A percentile compares a stretch with the other conserved stretches of the same genome.
Conservation (phyloP, 2,888 invertebrate genomes). For the Sthenelais limicola region DNA sequence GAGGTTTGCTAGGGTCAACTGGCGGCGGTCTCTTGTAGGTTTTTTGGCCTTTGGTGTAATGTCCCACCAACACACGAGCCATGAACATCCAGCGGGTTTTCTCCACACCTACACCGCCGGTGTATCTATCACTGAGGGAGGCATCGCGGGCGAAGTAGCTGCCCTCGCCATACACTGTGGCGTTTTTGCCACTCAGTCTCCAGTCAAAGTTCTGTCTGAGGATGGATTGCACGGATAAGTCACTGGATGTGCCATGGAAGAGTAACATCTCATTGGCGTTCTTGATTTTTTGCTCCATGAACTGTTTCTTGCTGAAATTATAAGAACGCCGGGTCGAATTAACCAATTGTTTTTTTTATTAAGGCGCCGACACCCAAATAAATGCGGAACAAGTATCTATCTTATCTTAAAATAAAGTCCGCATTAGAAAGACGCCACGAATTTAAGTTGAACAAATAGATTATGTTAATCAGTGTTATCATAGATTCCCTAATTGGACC, state of each 20-base stretch:
- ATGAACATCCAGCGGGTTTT: conserved; percentile 55
- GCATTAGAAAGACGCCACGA: too few relatives aligned
- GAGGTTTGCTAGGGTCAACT: conserved; percentile 57
- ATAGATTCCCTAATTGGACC: too few relatives aligned
- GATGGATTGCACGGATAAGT: conserved; percentile 55
- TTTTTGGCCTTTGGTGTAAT: conserved; percentile 51
- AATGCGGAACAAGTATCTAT: too few relatives aligned
- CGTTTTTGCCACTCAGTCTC: conserved; percentile 58
- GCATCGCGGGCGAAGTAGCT: conserved; percentile 60
- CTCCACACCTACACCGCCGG: conserved; percentile 5
- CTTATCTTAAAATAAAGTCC: too few relatives aligned
- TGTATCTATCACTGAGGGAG: conserved; percentile 42
- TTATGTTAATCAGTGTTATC: too few relatives aligned
- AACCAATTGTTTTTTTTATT: too few relatives aligned
- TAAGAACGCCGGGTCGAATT: too few relatives aligned
- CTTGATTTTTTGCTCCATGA: conserved; percentile 52
- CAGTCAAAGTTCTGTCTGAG: conserved; percentile 63
- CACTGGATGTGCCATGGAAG: conserved; percentile 59
- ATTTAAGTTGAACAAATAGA: too few relatives aligned
- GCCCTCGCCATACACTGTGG: conserved; percentile 60
- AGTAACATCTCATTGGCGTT: conserved; percentile 50
- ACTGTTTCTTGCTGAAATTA: conserved; percentile 55
- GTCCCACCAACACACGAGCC: conserved; percentile 59
- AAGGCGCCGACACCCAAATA: too few relatives aligned
- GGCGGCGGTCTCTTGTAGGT: conserved; percentile 54